Evolutionary conservation across 2,113 vertebrate genomes (phyloP), one percentile per base, ranked within the genome.

Genomic region (Brachionichthys hirsutus): DNA sequence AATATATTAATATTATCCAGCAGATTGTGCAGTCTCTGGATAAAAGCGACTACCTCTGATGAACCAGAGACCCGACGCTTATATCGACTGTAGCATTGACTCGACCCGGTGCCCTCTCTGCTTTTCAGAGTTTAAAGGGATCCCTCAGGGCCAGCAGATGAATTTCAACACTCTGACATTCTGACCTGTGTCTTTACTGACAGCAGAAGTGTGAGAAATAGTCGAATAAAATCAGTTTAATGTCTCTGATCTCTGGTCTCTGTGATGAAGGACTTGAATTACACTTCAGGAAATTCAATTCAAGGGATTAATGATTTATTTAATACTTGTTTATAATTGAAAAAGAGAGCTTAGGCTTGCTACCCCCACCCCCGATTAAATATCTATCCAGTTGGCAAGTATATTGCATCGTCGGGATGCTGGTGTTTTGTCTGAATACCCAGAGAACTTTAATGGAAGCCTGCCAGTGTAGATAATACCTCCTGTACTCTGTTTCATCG

Each of bases 21-120:
- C 13, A 18, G 10, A 4, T 11, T 13, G 2, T 41, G 18, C 19
- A 36, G 13, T 58, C 18, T 57, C 10, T 48, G 40, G 24, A 30
- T 30, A 30, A 30, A 30, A n/a, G n/a, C n/a, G n/a, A 16, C 49
- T 46, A 10, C 16, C 20, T 60, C 24, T 30, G 24, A 30, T 6
- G 24, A 8, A n/a, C n/a, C n/a, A 30, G 24, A 30, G 24, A 30
- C 8, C 24, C n/a, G n/a, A n/a, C n/a, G 1, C 24, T 30, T 30
- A 30, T 3, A n/a, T 58, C 6, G 0, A 71, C 46, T 52, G 30
- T 42, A 52, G 46, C 57, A 40, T 35, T 69, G 61, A 65, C 49
- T 43, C 67, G 79, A 68, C 65, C 65, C 61, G 80, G 50, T 46
- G 11, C 57, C 67, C 66, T 72, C n/a, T 58, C 20, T 12, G 36